Percentiles rank a stretch among this genome's conserved stretches.
Evolutionary conservation across 2,113 vertebrate species (phyloP).

Genomic region (Odocoileus virginianus): DNA sequence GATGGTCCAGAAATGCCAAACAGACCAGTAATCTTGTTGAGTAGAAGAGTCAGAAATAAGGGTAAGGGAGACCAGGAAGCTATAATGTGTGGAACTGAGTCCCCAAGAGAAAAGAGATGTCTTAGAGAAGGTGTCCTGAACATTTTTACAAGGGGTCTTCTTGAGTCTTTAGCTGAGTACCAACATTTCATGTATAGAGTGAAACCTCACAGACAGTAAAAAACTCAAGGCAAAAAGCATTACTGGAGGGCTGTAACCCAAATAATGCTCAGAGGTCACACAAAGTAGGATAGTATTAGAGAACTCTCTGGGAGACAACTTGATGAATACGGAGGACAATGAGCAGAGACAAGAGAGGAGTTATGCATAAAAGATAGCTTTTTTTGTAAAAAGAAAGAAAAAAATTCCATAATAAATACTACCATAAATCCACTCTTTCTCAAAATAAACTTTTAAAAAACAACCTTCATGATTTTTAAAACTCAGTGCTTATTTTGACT

Average conservation of each 20-base stretch:
- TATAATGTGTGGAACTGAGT: no score
- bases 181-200: neutral
- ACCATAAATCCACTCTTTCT: rapidly evolving
- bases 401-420: neutral
- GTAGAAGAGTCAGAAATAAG: neutral
- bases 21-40: neutral
- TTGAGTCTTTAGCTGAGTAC: neutral
- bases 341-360: neutral
- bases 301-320: no score
- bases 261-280: neutral
- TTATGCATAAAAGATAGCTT: neutral
- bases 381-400: rapidly evolving
- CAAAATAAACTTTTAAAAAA: neutral
- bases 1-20: no score
- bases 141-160: neutral
- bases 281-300: neutral
- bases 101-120: neutral
- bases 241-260: neutral
- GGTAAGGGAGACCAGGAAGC: neutral
- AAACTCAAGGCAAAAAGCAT: neutral
- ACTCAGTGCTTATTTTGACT: neutral
- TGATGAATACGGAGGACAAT: neutral
- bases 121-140: rapidly evolving
- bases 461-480: neutral
- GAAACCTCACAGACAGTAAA: neutral